Evolutionary conservation across 2,888 invertebrate genomes (phyloP), one percentile per base, ranked within the genome.

Genomic region (Athetis lepigone): DNA sequence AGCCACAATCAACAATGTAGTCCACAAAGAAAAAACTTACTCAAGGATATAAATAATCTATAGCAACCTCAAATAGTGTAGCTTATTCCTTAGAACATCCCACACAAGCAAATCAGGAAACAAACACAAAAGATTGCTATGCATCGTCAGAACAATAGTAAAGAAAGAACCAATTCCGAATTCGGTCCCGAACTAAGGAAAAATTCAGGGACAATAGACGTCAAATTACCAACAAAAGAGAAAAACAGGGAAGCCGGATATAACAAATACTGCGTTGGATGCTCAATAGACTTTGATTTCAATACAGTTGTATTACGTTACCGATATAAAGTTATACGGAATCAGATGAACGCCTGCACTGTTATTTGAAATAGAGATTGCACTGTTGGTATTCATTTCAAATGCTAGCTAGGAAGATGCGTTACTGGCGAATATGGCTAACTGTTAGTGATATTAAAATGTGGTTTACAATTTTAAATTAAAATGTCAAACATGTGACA

Each of bases 301-400:
- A 71, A 65, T 55, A 50, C 16, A 19, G 33, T 8, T 13, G 13
- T 68, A 72, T 68, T 40, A 70, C n/a, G 21, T 66, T 61, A 45
- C 70, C 11, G 19, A n/a, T 8, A 23, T 5, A 23, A 37, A 33
- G 8, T 2, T 23, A 1, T 19, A 36, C n/a, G n/a, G 11, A 0
- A 4, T 16, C 16, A 16, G 27, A 45, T 67, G 39, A 70, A 62
- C 36, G 63, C 25, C 19, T 70, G 43, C 25, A 37, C 47, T 70
- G 70, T 69, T 21, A 8, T 7, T 29, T 37, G 37, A 37, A 70
- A 70, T 37, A 11, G 47, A 43, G 0, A 29, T 11, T 65, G 29
- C 23, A 33, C 8, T 65, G 13, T 21, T 51, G 8, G 39, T 27
- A 29, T 46, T 7, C 11, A 49, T 61, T 43, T 43, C 29, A 45